Base-by-base conservation (phyloP, 2,888 invertebrate species). In the Drosophila setosimentum region DNA sequence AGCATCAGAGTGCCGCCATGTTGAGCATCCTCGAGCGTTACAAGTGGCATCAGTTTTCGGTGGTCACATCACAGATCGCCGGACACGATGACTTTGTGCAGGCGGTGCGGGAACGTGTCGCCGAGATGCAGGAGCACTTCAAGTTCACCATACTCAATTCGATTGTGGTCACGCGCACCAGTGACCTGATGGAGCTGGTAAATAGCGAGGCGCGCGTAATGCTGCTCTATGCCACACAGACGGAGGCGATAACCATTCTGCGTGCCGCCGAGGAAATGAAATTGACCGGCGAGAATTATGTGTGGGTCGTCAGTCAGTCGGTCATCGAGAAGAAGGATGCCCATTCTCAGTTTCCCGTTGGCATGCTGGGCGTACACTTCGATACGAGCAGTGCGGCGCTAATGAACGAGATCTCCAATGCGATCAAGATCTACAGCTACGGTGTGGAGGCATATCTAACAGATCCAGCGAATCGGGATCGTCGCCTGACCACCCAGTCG, bases 51-150 rank as follows among this genome's bases (percentile, higher is more conserved):
- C 97, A 98, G 93, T 98, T 98, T 94, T 97, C 98, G 83, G 97
- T 99, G 80, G 97, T 99, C 74, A 98, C 98, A 55, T 97, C 98
- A 73, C 96, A 97, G 91, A 97, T 98, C 82, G 98, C 98, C 68
- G 98, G 99, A 3, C 97, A 98, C 93, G 97, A 98, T 92, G 98
- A 98, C 93, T 99, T 99, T 93, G 97, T 98, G 83, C 98, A 98
- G 93, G 98, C 98, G 61, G 97, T 98, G 68, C 94, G 98, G 67
- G 98, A 98, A 93, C 95, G 97, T 86, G 97, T 98, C 70, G 95
- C 96, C 73, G 97, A 96, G 78, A 96, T 97, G 94, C 97, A 97
- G 94, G 95, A 95, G 88, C 94, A 95, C 68, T 95, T 95, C 92
- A 96, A 96, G 92, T 97, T 98, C 92, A 97, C 97, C 51, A 97